Evolutionary conservation across 2,888 invertebrate species (phyloP), one percentile per base, ranked within the genome.

Genomic region (Eurytoma californica): DNA sequence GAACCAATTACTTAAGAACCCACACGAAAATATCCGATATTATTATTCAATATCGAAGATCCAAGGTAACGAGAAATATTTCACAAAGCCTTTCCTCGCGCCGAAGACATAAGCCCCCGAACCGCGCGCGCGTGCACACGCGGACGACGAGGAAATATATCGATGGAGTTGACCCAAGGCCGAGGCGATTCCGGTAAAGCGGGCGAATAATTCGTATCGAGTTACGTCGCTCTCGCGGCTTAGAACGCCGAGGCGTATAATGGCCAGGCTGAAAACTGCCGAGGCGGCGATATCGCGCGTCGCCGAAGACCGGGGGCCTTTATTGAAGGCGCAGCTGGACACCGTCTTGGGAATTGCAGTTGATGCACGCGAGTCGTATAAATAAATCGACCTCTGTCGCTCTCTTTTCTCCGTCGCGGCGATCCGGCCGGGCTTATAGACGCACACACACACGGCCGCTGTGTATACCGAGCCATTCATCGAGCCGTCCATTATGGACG

Each of bases 331-430:
- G 61, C 18, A 24, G 47, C 30, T 57, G 65, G 61, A 63, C 18
- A 60, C 18, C 51, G n/a, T 7, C n/a, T 39, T 39, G 1, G 14
- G 61, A 53, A 49, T 53, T 49, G 60, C 53, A 30, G 5, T 18
- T 12, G 47, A 20, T 49, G 60, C 18, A 28, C 28, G 61, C 67
- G 65, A 53, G 24, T 24, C 72, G 53, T 73, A 73, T 80, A 80
- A 80, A 80, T 80, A 80, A 80, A 80, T 73, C 80, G 80, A 80
- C 80, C 72, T 80, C 77, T 72, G 55, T 18, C 24, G 58, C 16
- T 75, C 51, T 20, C 2, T 47, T 20, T 24, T 30, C 39, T 61
- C 20, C 60, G 14, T 16, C 57, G 9, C 9, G 20, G 60, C 24
- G 53, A 39, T 75, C 24, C n/a, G 28, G n/a, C 2, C 53, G 13